A percentile compares a stretch with the other conserved stretches of the same genome.
These are phyloP conservation scores for Zaprionus davidi DNA, from an alignment of 1,140 invertebrate species.

Conservation along the genomic window DNA sequence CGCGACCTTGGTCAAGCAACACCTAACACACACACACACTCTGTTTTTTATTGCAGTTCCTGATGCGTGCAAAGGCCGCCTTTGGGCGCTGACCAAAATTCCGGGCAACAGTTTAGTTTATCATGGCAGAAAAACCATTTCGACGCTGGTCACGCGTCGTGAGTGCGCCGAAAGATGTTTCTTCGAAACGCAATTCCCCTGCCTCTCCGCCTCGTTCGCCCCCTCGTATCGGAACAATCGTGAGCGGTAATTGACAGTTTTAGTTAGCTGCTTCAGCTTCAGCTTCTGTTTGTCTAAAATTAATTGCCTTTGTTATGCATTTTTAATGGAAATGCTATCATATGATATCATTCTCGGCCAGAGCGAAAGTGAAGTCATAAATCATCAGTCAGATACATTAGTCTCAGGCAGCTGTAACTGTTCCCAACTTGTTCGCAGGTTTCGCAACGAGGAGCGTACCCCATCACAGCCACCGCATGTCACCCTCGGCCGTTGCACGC, in stretches of 20 bases:
- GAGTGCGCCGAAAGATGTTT: conserved; percentile 85
- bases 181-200: conserved; percentile 84
- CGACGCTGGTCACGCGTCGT: conserved; percentile 83
- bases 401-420: background rate
- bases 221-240: conserved; percentile 82
- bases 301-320: conserved; percentile 71
- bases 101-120: conserved; percentile 85
- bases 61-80: conserved; percentile 77
- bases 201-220: conserved; percentile 85
- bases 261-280: background rate
- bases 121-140: conserved; percentile 84
- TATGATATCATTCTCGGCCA: conserved; percentile 63
- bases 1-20: conserved; percentile 18
- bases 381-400: conserved; percentile 28
- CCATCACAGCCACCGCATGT: conserved; percentile 47
- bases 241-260: conserved; percentile 72
- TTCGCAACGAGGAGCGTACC: conserved; percentile 41
- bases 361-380: conserved; percentile 49
- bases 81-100: conserved; percentile 85
- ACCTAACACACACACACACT: conserved; percentile 4
- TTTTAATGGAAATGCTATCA: conserved; percentile 51
- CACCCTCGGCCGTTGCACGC: conserved; percentile 85
- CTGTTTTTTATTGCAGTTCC: conserved; percentile 66
- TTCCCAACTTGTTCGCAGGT: conserved; percentile 32
- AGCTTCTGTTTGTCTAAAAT: conserved; percentile 29